Evolutionary conservation across 2,797 vertebrate genomes (phyloP), one percentile per base, ranked within the genome.

Genomic region (Oophaga sylvatica): DNA sequence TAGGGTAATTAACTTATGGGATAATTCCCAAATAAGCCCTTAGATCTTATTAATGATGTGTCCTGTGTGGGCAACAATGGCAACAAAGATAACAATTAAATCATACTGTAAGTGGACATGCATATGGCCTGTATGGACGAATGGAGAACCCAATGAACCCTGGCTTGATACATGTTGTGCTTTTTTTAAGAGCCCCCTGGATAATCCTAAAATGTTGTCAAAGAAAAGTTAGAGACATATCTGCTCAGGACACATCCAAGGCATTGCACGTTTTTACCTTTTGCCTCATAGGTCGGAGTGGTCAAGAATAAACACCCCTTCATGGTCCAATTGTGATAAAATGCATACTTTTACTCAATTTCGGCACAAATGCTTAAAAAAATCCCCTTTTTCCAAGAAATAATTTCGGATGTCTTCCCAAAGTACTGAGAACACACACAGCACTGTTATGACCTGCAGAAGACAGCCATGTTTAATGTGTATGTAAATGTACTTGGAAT

Each of bases 401-500:
- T 83, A 1, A 59, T 75, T 62, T 75, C n/a, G 22, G 4, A 71
- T 57, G 22, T 62, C n/a, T n/a, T 65, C n/a, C 0, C 41, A 56
- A 29, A 29, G 81, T 71, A 60, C 19, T 62, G 6, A 59, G 68
- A 87, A 80, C 67, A 29, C 79, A 56, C 59, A 77, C 48, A 68
- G 65, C 77, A 62, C 56, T 75, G 6, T 67, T 65, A 45, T 73
- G 82, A 80, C 41, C 78, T 76, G 59, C 59, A 71, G 81, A 86
- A 60, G 75, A 35, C 79, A 81, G 77, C 87, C 68, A 80, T 81
- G 71, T 75, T 81, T 89, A 70, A 80, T 89, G 83, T 83, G 84
- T 89, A 89, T 89, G 88, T 82, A 86, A 89, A 89, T 86, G 62
- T 26, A 70, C 31, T 77, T 84, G 73, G 73, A 83, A 83, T 81